Percentiles rank a stretch among this genome's conserved stretches.
These are phyloP conservation scores for Heliangelus exortis DNA, from an alignment of 2,797 vertebrate genomes.

Conservation along the genomic window DNA sequence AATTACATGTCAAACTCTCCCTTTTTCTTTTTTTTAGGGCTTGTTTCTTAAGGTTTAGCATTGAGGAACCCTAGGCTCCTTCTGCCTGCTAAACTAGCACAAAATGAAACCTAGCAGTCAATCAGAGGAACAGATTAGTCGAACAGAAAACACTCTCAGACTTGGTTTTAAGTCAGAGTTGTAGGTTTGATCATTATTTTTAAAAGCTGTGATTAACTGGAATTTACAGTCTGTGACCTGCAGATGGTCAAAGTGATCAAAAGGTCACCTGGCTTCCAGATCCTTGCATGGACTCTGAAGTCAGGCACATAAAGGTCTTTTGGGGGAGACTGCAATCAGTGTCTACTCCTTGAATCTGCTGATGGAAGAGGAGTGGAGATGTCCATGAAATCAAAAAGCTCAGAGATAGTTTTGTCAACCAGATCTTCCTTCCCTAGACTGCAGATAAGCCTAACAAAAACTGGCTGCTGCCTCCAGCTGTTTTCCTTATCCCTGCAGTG, in stretches of 20 bases:
- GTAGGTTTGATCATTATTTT: not conserved
- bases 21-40: not conserved
- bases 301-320: not conserved
- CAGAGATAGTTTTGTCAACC: not conserved
- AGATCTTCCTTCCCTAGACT: not conserved
- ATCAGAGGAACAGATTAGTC: not conserved
- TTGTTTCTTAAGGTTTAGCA: not conserved
- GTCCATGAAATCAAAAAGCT: not conserved
- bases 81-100: not conserved
- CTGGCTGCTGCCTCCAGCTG: not conserved
- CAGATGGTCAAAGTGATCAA: not conserved
- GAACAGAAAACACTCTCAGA: not conserved
- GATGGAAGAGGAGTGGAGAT: not conserved
- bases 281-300: not conserved
- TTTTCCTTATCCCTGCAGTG: not conserved
- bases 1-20: not conserved
- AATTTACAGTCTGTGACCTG: not conserved
- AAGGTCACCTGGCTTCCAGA: not conserved
- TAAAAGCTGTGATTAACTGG: not conserved
- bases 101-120: not conserved
- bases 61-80: not conserved
- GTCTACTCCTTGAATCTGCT: not conserved
- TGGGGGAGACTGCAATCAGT: not conserved
- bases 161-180: not conserved
- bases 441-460: conserved; percentile 6